Percentiles rank a stretch among this genome's conserved stretches.
Evolutionary conservation across 2,113 vertebrate genomes (phyloP).

Genomic region (Haemorhous mexicanus): DNA sequence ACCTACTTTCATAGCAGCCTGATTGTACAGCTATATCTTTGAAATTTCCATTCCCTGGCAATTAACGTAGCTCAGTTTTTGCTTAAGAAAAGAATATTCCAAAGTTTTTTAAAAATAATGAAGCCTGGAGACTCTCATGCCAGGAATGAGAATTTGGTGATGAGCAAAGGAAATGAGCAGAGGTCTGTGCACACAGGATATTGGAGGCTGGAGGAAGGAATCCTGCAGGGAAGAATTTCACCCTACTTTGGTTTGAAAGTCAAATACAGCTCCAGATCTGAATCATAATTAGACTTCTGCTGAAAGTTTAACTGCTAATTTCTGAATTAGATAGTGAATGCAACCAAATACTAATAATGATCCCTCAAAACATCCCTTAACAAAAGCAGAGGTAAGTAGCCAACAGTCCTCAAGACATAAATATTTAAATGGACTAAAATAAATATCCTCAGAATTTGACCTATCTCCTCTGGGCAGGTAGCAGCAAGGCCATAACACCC

Average conservation of each 20-base stretch:
- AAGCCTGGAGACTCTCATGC: neutral
- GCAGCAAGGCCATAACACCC: neutral
- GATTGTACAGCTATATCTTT: neutral
- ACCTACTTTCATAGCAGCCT: neutral
- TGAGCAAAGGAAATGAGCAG: neutral
- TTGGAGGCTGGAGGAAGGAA: neutral
- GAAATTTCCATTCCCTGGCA: neutral
- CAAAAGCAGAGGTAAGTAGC: neutral
- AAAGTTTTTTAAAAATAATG: neutral
- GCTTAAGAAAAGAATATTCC: neutral
- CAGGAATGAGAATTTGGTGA: constrained; percentile 7
- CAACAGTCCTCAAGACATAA: neutral
- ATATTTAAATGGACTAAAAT: neutral
- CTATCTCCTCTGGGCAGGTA: neutral
- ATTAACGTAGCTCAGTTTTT: neutral
- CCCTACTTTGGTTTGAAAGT: constrained; percentile 16
- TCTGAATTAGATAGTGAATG: neutral
- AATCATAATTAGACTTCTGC: neutral
- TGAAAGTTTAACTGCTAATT: neutral
- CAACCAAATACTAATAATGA: neutral
- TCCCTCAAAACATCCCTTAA: neutral
- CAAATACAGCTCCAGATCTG: neutral
- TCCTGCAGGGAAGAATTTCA: neutral
- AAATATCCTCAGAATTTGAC: neutral
- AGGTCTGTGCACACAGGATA: neutral